Evolutionary conservation across 2,113 vertebrate genomes (phyloP), one percentile per base, ranked within the genome.

Genomic region (Alaudala cheleensis): DNA sequence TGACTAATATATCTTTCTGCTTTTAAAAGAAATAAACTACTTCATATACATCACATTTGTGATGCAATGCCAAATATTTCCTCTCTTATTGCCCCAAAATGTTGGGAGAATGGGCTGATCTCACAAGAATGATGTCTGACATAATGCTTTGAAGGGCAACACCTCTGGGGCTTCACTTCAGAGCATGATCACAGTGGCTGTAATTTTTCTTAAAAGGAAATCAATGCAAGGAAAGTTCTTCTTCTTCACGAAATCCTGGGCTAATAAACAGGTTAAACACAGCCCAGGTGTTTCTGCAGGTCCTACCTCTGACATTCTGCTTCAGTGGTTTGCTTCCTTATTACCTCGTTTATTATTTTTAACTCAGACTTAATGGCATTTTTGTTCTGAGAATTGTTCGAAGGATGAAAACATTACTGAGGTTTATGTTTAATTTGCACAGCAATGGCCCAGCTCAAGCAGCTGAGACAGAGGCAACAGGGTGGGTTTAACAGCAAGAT

Each of bases 251-350:
- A 86, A 72, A 65, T 40, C 21, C 37, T 49, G 31, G n/a, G 16
- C 19, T 60, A 39, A 40, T 31, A 21, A 66, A 11, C 22, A 34
- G 26, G 5, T 84, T 77, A 54, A 86, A 81, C 23, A n/a, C 50
- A 84, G n/a, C 34, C 33, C 69, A 83, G 44, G 25, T 1, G 1
- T 24, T 86, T 19, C 60, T 79, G 28, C 66, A 57, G 66, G 20
- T 79, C 65, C 57, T 71, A 14, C 45, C 70, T 73, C 88, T 66
- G 76, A 12, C 25, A 22, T 92, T 88, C 79, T 83, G 67, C 23
- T 88, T 88, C 79, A 88, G 62, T 2, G 11, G 33, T 86, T 93
- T 92, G 23, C 64, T 92, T 94, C 94, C 88, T 95, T 86, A 95
- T 93, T 93, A 26, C 90, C 67, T 77, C 1, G 0, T 65, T 94